Evolutionary conservation across 1,140 invertebrate species (phyloP).

Genomic region (Melipona quadrifasciata): DNA sequence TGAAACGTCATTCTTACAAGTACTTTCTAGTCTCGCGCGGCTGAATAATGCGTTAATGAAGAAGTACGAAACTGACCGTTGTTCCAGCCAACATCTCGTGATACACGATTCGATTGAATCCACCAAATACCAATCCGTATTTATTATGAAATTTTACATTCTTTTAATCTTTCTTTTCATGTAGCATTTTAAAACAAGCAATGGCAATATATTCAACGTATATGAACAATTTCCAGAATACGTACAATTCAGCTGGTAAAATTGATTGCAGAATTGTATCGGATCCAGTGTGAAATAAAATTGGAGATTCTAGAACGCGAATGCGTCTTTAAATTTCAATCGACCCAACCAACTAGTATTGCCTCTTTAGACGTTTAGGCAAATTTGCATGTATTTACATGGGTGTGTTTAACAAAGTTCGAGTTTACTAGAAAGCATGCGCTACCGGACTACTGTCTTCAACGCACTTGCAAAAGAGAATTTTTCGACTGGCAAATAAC

Average conservation of each 20-base stretch:
- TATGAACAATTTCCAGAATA: too few relatives aligned
- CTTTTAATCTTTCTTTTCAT: too few relatives aligned
- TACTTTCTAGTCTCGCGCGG: neutral
- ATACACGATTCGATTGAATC: neutral
- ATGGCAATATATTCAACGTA: too few relatives aligned
- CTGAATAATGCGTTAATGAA: conserved; percentile 12
- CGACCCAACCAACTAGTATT: neutral
- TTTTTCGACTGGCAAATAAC: neutral
- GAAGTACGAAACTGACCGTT: neutral
- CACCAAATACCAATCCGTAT: neutral
- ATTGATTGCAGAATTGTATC: neutral
- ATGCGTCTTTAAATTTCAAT: neutral
- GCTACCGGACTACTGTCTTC: too few relatives aligned
- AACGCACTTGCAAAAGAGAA: neutral
- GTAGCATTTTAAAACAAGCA: neutral
- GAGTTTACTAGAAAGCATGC: neutral
- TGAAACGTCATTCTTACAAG: neutral
- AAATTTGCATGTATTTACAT: conserved; percentile 25
- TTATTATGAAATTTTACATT: neutral
- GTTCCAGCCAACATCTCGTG: neutral
- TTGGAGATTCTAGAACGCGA: neutral
- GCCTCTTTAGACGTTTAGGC: neutral
- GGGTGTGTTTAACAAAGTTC: neutral
- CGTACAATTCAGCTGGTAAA: neutral
- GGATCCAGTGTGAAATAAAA: neutral